phyloP scores from a whole-genome alignment of 2,113 vertebrate genomes.

The Aix galericulata region DNA sequence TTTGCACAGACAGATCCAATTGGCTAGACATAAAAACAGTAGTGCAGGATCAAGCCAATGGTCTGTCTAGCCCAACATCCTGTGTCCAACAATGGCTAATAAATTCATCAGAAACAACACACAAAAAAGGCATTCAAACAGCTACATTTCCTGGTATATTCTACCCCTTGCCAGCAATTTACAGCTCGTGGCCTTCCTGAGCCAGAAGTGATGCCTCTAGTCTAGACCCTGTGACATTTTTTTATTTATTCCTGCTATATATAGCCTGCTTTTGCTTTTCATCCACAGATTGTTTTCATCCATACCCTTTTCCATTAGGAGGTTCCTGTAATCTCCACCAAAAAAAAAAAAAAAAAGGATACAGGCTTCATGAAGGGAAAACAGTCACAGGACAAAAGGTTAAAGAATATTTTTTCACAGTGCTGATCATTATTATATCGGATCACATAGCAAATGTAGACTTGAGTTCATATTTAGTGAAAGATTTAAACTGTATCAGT shows the following conservation, averaged over 20 bases:
- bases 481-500: neutral
- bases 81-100: neutral
- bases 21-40: neutral
- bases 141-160: neutral
- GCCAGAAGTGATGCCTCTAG: constrained; percentile 10
- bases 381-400: neutral
- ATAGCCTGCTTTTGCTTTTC: neutral
- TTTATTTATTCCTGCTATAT: neutral
- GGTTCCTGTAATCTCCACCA: neutral
- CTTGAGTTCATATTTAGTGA: neutral
- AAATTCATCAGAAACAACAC: constrained; percentile 10
- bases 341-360: neutral
- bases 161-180: constrained; percentile 6
- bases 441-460: neutral
- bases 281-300: neutral
- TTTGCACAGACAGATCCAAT: neutral
- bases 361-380: neutral
- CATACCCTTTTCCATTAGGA: neutral
- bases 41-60: neutral
- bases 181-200: constrained; percentile 1
- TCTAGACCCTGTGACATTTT: neutral
- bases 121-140: constrained; percentile 6
- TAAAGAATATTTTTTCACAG: neutral
- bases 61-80: neutral
- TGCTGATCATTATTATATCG: neutral